Evolutionary conservation across 2,888 invertebrate genomes (phyloP).

Genomic region (Ophion costatus): DNA sequence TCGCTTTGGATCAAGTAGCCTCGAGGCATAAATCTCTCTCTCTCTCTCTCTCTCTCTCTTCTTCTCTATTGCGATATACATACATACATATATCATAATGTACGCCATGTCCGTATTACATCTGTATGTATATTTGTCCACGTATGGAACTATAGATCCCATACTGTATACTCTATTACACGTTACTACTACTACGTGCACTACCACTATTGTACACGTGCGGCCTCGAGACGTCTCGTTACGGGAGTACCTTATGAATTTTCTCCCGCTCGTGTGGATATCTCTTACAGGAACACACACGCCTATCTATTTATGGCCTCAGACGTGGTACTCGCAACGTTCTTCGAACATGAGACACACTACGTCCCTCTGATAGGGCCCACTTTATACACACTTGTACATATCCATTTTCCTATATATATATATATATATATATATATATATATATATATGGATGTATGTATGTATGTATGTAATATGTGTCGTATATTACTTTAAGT

Average conservation of each 20-base stretch:
- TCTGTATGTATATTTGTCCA: slow-evolving; percentile 16
- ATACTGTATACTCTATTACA: slow-evolving; percentile 32
- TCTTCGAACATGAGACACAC: slow-evolving; percentile 43
- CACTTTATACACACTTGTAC: not conserved
- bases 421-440: slow-evolving; percentile 13
- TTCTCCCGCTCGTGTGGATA: slow-evolving; percentile 55
- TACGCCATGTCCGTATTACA: slow-evolving; percentile 9
- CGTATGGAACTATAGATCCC: slow-evolving; percentile 40
- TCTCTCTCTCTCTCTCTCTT: not conserved
- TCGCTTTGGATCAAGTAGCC: slow-evolving; percentile 68
- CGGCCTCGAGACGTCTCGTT: slow-evolving; percentile 62
- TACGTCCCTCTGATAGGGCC: not conserved
- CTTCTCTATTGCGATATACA: slow-evolving; percentile 14
- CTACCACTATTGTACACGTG: slow-evolving; percentile 37
- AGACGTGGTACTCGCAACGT: slow-evolving; percentile 31
- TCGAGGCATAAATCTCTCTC: slow-evolving; percentile 37
- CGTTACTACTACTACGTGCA: slow-evolving; percentile 38
- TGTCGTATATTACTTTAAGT: slow-evolving; percentile 63
- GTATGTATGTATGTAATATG: slow-evolving; percentile 12
- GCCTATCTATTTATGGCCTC: slow-evolving; percentile 57
- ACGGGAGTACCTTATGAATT: slow-evolving; percentile 63
- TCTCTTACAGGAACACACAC: slow-evolving; percentile 19
- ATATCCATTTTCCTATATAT: slow-evolving; percentile 8
- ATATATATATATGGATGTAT: not conserved
- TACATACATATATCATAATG: slow-evolving; percentile 25